phyloP scores from a whole-genome alignment of 2,888 invertebrate species.

The Conus canariensis region DNA sequence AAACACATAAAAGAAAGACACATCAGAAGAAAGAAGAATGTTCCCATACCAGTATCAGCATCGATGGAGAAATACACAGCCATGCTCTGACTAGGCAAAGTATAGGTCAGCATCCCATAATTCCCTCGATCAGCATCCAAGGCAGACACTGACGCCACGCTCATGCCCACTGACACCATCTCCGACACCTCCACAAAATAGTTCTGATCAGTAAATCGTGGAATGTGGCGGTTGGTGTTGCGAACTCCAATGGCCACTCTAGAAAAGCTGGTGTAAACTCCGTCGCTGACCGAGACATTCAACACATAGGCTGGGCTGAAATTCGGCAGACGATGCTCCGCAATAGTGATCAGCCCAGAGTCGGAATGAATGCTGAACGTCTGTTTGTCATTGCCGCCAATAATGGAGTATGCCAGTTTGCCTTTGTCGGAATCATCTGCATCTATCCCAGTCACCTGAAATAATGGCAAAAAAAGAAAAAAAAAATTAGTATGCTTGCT shows the following conservation, averaged over 20 bases:
- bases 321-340: slow-evolving; percentile 87
- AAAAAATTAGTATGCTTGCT: no score
- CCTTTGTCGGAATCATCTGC: slow-evolving; percentile 89
- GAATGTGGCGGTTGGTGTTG: slow-evolving; percentile 86
- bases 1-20: no score
- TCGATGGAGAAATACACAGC: slow-evolving; percentile 78
- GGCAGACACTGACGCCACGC: slow-evolving; percentile 89
- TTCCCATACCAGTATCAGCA: slow-evolving; percentile 77
- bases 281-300: slow-evolving; percentile 97
- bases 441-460: slow-evolving; percentile 87
- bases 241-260: slow-evolving; percentile 74
- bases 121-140: slow-evolving; percentile 88
- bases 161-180: slow-evolving; percentile 88
- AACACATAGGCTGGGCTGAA: slow-evolving; percentile 85
- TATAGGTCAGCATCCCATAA: slow-evolving; percentile 83
- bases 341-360: slow-evolving; percentile 84
- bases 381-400: slow-evolving; percentile 86
- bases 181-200: slow-evolving; percentile 89
- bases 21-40: no score
- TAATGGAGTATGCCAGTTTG: slow-evolving; percentile 89
- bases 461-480: no score
- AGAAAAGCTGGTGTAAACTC: slow-evolving; percentile 94
- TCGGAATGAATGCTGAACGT: slow-evolving; percentile 74
- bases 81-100: slow-evolving; percentile 75
- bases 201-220: slow-evolving; percentile 87